Evolutionary conservation across 2,888 invertebrate species (phyloP).

Genomic region (Metacarcinus magister): DNA sequence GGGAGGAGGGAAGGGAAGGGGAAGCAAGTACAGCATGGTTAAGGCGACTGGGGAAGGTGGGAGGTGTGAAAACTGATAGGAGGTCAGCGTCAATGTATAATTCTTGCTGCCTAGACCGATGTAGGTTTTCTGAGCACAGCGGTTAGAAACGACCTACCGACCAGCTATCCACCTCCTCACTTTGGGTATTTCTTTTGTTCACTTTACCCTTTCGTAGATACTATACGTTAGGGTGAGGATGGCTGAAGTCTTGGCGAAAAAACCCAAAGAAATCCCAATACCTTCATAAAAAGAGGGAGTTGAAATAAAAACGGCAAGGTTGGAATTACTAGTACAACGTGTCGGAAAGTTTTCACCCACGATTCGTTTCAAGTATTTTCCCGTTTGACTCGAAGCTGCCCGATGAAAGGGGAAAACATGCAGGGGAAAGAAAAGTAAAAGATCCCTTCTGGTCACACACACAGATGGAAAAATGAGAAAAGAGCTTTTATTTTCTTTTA

Average conservation of each 20-base stretch:
- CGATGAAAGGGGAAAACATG: slow-evolving; percentile 12
- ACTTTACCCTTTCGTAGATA: neutral
- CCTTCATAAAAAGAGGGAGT: neutral
- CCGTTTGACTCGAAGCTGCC: neutral
- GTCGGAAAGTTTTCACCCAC: slow-evolving; percentile 5
- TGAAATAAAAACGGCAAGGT: neutral
- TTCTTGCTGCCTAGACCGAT: neutral
- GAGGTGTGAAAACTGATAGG: neutral
- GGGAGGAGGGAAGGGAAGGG: neutral
- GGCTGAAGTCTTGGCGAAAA: neutral
- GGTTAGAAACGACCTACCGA: neutral
- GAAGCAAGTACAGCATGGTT: neutral
- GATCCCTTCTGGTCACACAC: neutral
- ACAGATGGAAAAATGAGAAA: slow-evolving; percentile 21
- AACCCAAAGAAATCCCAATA: neutral
- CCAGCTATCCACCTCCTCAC: neutral
- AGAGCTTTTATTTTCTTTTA: neutral
- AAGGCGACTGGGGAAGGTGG: neutral
- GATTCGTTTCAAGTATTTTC: neutral
- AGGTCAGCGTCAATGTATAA: neutral
- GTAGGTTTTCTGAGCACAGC: neutral
- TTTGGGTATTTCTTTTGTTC: neutral
- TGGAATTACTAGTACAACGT: slow-evolving; percentile 26
- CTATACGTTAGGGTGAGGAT: neutral
- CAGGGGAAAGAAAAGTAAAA: slow-evolving; percentile 10